Evolutionary conservation across 1,140 invertebrate species (phyloP), one percentile per base, ranked within the genome.

Genomic region (Nixonia krombeini): DNA sequence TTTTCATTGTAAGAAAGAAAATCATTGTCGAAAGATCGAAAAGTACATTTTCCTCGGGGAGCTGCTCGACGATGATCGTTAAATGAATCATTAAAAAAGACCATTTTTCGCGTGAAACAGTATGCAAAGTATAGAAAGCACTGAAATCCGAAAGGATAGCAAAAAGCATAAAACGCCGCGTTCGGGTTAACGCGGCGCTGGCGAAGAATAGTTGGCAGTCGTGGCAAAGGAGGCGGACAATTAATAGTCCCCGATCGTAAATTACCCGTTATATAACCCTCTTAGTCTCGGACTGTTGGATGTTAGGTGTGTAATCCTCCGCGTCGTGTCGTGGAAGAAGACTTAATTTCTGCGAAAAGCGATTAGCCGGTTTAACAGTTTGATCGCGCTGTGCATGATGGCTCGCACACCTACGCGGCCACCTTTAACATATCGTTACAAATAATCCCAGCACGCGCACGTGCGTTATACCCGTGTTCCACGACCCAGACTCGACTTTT

Each of bases 231-330:
- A 44, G 35, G 52, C 44, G 53, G 44, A 51, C 55, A 63, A 72
- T 70, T 72, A 74, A 72, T 70, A 72, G 49, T 41, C 12, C 45
- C 57, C 33, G 56, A 58, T 67, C 55, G 44, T 70, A 68, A 67
- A 72, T 74, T 67, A 65, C 45, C 52, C 47, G 55, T 72, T 74
- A 70, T 47, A 61, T 70, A 74, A 74, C 53, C 44, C 42, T 41
- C 28, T 65, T 40, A 35, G 46, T 57, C 64, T 37, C 56, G 37
- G 53, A 55, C 50, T 44, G 47, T 28, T 47, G 52, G 44, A 58
- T 31, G 52, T 40, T 68, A 49, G 49, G 57, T 56, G 51, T 57
- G 57, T 58, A 68, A 69, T 63, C 47, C 42, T 49, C 50, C 59
- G 53, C 45, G 53, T 31, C 51, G 38, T 57, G 49, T 55, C 63